Evolutionary conservation across 2,797 vertebrate species (phyloP).

Genomic region (Cygnus olor): DNA sequence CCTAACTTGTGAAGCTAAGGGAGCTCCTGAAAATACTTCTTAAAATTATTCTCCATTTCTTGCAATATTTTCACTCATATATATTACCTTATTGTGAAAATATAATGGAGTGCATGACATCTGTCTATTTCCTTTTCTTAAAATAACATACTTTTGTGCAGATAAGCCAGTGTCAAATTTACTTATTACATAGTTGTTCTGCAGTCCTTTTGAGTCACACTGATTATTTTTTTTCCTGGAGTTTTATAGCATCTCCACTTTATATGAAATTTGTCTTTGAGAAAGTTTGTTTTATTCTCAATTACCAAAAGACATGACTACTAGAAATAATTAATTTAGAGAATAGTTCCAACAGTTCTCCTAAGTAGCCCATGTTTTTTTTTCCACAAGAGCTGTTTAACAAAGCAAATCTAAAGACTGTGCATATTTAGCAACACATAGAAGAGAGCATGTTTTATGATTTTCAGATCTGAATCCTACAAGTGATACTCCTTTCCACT

Average conservation of each 20-base stretch:
- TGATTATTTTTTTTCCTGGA: neutral
- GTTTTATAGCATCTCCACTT: neutral
- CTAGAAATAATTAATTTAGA: neutral
- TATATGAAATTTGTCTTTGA: neutral
- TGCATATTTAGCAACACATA: neutral
- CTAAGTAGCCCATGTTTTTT: neutral
- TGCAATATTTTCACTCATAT: neutral
- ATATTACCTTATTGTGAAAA: conserved; percentile 62
- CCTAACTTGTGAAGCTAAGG: conserved; percentile 60
- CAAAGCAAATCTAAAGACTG: neutral
- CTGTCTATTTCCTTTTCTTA: neutral
- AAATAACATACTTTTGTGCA: neutral
- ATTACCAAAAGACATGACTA: neutral
- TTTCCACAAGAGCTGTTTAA: neutral
- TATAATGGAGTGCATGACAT: conserved; percentile 61
- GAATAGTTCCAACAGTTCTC: neutral
- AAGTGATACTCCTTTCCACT: neutral
- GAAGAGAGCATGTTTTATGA: neutral
- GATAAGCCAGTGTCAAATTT: neutral
- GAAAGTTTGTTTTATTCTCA: neutral
- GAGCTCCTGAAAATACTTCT: conserved; percentile 38
- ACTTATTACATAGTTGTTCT: neutral
- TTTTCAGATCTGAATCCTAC: neutral
- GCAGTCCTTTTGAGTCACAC: neutral
- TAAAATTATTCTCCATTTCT: conserved; percentile 36